These are phyloP conservation scores for Trochalopteron elliotii DNA, from an alignment of 2,113 vertebrate genomes.

Conservation along the genomic window DNA sequence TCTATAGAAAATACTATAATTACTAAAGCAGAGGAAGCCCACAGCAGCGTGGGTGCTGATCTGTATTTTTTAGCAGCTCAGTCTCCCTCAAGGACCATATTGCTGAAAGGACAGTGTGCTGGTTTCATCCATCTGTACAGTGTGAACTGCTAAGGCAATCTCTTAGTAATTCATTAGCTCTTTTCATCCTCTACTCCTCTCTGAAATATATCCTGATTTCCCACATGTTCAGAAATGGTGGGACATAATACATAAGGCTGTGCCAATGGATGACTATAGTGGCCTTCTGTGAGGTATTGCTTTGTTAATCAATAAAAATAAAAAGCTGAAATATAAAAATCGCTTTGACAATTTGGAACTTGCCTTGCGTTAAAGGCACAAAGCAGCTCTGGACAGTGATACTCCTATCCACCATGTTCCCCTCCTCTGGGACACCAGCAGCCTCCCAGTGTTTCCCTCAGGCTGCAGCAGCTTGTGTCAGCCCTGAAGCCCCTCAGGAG, in stretches of 20 bases:
- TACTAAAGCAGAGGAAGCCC: neutral
- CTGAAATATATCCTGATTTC: neutral
- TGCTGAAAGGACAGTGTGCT: neutral
- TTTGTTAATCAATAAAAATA: neutral
- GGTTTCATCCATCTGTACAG: neutral
- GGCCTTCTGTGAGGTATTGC: neutral
- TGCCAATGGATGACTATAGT: neutral
- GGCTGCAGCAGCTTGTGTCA: neutral
- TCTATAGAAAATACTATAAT: neutral
- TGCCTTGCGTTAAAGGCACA: neutral
- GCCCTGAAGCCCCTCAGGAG: neutral
- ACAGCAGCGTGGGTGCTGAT: neutral
- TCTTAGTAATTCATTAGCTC: neutral
- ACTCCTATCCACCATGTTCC: rapidly evolving
- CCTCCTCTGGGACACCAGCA: neutral
- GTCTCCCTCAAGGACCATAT: neutral
- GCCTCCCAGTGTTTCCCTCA: neutral
- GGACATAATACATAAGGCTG: too few species aligned
- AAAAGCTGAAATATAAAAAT: neutral
- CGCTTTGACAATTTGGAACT: neutral
- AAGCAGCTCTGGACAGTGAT: neutral
- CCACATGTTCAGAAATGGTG: neutral
- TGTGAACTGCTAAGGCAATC: neutral
- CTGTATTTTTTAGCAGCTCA: neutral
- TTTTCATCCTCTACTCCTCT: neutral